phyloP scores from a whole-genome alignment of 92 coral and sea anemone species.

The Bergia puertoricense region DNA sequence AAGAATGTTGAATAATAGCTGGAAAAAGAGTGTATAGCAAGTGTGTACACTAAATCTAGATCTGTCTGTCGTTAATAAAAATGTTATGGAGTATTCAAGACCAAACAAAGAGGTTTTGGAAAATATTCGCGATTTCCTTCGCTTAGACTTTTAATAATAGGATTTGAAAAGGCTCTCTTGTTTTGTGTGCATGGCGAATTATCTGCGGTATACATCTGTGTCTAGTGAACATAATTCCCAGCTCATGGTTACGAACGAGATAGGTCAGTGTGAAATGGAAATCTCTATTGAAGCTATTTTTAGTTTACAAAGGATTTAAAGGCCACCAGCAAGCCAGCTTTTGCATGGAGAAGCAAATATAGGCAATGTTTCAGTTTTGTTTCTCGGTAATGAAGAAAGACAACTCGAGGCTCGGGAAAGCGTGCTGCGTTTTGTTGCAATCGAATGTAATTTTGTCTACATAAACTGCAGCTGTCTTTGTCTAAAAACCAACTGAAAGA shows the following conservation, averaged over 20 bases:
- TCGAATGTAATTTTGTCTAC: background rate
- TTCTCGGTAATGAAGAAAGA: background rate
- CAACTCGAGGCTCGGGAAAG: background rate
- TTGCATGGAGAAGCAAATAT: background rate
- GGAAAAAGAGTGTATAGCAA: background rate
- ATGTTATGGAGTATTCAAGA: background rate
- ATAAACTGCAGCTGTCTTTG: slow-evolving; percentile 18
- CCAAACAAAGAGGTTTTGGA: background rate
- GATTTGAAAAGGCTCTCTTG: background rate
- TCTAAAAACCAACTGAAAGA: background rate
- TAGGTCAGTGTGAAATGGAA: background rate
- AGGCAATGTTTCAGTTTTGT: background rate
- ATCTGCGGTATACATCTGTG: background rate
- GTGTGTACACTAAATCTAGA: background rate
- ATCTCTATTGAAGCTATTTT: background rate
- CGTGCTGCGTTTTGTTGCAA: slow-evolving; percentile 11
- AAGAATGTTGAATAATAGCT: background rate
- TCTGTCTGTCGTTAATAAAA: background rate
- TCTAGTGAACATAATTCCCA: background rate
- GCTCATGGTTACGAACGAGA: background rate
- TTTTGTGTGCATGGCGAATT: background rate
- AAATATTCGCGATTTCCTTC: background rate
- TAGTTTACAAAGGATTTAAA: slow-evolving; percentile 6
- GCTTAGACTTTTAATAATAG: background rate
- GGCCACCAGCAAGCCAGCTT: background rate